Evolutionary conservation across 2,888 invertebrate genomes (phyloP).

Genomic region (Aquatica leii): DNA sequence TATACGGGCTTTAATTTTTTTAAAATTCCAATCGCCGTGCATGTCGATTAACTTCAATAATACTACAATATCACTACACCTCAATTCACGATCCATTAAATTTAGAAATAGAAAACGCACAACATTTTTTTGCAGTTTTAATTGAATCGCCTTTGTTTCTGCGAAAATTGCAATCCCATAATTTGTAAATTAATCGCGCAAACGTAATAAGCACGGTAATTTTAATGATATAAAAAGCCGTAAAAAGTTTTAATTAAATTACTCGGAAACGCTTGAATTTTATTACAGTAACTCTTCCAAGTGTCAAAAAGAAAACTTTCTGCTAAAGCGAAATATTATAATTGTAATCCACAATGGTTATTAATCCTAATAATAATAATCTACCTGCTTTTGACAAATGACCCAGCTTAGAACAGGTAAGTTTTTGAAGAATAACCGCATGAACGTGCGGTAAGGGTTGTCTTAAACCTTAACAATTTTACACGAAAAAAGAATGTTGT

Average conservation of each 20-base stretch:
- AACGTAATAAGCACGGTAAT: conserved; percentile 1
- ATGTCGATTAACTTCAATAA: too few relatives aligned
- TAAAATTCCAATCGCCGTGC: too few relatives aligned
- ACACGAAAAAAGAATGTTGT: conserved; percentile 3
- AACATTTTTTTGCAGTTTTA: too few relatives aligned
- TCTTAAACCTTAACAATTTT: neutral
- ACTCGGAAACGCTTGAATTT: neutral
- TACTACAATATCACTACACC: too few relatives aligned
- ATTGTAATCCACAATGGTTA: neutral
- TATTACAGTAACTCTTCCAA: conserved; percentile 3
- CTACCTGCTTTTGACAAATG: conserved; percentile 14
- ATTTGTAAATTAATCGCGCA: too few relatives aligned
- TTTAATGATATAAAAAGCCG: neutral
- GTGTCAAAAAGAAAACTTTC: neutral
- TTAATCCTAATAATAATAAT: conserved; percentile 5
- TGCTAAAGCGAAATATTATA: neutral
- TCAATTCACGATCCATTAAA: too few relatives aligned
- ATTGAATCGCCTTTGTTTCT: too few relatives aligned
- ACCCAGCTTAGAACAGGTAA: neutral
- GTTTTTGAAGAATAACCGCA: conserved; percentile 8
- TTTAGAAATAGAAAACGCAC: too few relatives aligned
- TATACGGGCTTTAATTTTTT: too few relatives aligned
- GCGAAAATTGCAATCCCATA: too few relatives aligned
- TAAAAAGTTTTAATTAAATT: conserved; percentile 5
- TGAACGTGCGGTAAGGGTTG: conserved; percentile 8